Evolutionary conservation across 2,888 invertebrate species (phyloP), one percentile per base, ranked within the genome.

Genomic region (Coenonympha glycerion): DNA sequence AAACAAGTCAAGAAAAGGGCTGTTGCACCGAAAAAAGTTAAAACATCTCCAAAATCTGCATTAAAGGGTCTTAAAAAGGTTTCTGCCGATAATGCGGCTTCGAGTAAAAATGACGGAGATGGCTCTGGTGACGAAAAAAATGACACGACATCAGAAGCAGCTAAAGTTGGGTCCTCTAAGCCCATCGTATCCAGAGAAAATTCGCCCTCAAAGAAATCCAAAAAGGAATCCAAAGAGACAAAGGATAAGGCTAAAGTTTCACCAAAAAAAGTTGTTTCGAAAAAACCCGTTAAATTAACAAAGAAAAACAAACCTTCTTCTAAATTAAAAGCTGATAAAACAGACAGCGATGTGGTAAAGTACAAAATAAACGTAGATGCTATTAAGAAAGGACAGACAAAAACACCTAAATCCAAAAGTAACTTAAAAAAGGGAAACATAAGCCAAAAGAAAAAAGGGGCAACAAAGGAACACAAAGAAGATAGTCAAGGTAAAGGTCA

Each of bases 281-380:
- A 78, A 65, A 82, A 76, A 65, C 13, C 61, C 21, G 47, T 62
- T 21, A 76, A 70, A 59, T 52, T 60, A 57, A 58, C 59, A 28
- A 73, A 71, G 55, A 73, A 69, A 65, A 28, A 61, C 42, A 75
- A 74, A 66, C 47, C 58, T 33, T 52, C 50, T 11, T 39, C 48
- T 45, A 78, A 77, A 58, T 22, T 61, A 37, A 71, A 71, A 58
- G 62, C 63, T 30, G 65, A 55, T 34, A 71, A 62, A 47, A 66
- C 68, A 50, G 70, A 73, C 60, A 66, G 49, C 53, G 65, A 74
- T 64, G 73, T 81, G 65, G 51, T 71, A 57, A 85, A 83, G 73
- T 80, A 79, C 80, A 86, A 84, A 82, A 70, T 78, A 56, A 82
- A 79, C 71, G 68, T 76, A 65, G 79, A 74, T 57, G 63, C 69